Conservation (phyloP, 2,797 vertebrate species). For the Pampus argenteus region DNA sequence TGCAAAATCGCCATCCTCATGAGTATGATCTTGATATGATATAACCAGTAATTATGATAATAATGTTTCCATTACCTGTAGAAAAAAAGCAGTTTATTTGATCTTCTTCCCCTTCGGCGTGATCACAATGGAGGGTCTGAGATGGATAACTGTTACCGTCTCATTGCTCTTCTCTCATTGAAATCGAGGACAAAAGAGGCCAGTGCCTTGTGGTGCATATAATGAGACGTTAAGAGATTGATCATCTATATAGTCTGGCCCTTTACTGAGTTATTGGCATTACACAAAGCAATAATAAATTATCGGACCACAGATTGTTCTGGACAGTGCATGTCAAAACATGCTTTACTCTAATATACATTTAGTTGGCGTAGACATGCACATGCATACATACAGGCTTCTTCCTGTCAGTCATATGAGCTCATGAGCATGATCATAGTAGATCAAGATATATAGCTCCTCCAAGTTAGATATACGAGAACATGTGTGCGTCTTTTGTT, state of each 20-base stretch:
- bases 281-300: conserved; percentile 52
- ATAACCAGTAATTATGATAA: too few species aligned
- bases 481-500: conserved; percentile 8
- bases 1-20: too few species aligned
- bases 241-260: conserved; percentile 56
- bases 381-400: not conserved
- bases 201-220: conserved; percentile 63
- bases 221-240: conserved; percentile 72
- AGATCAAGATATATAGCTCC: not conserved
- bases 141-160: too few species aligned
- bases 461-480: not conserved
- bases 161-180: conserved; percentile 48
- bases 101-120: too few species aligned
- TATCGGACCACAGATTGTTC: conserved; percentile 35
- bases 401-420: not conserved
- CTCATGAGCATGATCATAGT: conserved; percentile 4
- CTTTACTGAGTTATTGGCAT: conserved; percentile 55
- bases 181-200: conserved; percentile 49
- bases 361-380: conserved; percentile 10
- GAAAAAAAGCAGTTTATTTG: too few species aligned
- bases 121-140: too few species aligned
- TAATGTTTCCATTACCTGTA: too few species aligned
- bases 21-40: too few species aligned
- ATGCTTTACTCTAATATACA: conserved; percentile 12
- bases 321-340: conserved; percentile 42